Conservation (phyloP, 2,888 invertebrate species). For the Sepioteuthis lessoniana region DNA sequence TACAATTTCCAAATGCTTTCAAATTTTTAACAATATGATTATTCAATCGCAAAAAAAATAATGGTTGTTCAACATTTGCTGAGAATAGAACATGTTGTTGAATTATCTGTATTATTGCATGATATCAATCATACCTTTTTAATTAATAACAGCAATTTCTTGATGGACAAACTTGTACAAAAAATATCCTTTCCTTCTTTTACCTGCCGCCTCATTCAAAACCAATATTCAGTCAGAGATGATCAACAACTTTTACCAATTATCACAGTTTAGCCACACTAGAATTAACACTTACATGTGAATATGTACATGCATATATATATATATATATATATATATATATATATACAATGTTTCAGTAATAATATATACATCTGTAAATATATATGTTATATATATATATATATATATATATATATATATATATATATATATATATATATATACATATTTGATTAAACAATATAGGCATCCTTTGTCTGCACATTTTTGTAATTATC, state of each 20-base stretch:
- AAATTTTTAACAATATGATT: neutral
- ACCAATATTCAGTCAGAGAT: neutral
- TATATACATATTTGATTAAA: no score
- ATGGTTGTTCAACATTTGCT: neutral
- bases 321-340: no score
- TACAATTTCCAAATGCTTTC: neutral
- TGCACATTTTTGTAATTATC: no score
- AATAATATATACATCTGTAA: no score
- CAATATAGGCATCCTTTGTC: no score
- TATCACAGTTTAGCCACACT: neutral
- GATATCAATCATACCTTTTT: neutral
- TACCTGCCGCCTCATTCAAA: neutral
- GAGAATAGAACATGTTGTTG: neutral
- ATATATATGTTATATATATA: no score
- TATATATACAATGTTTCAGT: no score
- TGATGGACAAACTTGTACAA: neutral
- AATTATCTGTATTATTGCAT: neutral
- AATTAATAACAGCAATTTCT: neutral
- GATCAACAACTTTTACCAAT: neutral
- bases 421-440: no score
- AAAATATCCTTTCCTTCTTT: neutral
- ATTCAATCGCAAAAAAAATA: neutral
- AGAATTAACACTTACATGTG: neutral
- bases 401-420: no score
- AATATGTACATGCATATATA: neutral